Evolutionary conservation across 2,888 invertebrate genomes (phyloP).

Genomic region (Chymomyza caudatula): DNA sequence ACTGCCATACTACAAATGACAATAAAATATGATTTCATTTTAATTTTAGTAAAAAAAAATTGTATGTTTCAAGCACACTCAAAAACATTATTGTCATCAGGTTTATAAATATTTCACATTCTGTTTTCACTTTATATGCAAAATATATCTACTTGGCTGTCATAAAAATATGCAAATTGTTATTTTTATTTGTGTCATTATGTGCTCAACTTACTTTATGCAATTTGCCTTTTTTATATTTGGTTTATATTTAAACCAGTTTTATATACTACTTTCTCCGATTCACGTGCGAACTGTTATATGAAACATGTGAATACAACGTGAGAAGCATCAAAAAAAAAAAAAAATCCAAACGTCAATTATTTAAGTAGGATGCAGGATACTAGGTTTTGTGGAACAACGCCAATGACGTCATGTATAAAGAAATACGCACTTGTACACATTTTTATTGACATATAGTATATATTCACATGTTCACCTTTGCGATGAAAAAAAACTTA

Average conservation of each 20-base stretch:
- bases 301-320: background rate
- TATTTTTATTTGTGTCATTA: slow-evolving; percentile 27
- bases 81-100: background rate
- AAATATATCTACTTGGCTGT: slow-evolving; percentile 45
- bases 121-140: slow-evolving; percentile 56
- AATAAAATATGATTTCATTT: background rate
- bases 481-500: background rate
- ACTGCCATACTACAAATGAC: background rate
- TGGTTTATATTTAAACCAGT: background rate
- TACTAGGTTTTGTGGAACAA: no score
- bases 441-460: background rate
- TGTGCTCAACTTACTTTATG: slow-evolving; percentile 4
- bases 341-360: slow-evolving; percentile 17
- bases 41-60: background rate
- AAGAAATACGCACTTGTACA: background rate
- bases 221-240: background rate
- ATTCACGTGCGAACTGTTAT: slow-evolving; percentile 25
- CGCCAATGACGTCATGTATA: background rate
- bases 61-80: background rate
- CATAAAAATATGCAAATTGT: slow-evolving; percentile 67
- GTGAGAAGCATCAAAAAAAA: background rate
- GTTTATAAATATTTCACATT: background rate
- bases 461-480: background rate
- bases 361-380: background rate
- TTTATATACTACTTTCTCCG: background rate